phyloP scores from a whole-genome alignment of 2,797 vertebrate species.

The Anguilla pacifica region DNA sequence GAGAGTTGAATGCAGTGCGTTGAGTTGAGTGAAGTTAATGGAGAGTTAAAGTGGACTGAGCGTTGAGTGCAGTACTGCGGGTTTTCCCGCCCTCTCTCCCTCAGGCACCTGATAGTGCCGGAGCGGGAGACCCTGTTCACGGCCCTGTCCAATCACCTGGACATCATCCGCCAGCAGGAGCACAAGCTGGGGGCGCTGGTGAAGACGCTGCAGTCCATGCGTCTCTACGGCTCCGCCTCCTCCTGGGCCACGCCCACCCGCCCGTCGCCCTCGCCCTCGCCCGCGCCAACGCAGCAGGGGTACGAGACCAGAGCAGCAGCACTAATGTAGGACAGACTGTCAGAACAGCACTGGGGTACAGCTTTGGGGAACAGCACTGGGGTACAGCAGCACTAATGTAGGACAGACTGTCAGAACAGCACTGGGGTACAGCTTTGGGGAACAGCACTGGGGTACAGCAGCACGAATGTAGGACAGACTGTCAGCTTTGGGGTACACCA shows the following conservation, averaged over 20 bases:
- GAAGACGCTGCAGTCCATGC: constrained; percentile 82
- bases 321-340: background rate
- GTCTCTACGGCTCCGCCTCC: constrained; percentile 82
- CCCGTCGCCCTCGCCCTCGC: constrained; percentile 29
- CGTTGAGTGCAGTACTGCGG: background rate
- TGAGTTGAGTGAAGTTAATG: too few species aligned
- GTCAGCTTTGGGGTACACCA: background rate
- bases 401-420: background rate
- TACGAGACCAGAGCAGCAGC: constrained; percentile 36
- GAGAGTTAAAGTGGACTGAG: background rate
- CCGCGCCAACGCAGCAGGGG: constrained; percentile 60
- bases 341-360: background rate
- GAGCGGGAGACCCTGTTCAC: constrained; percentile 90
- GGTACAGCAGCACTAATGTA: background rate
- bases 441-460: background rate
- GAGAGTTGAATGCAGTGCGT: background rate
- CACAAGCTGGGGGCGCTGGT: constrained; percentile 82
- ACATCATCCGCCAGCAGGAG: constrained; percentile 94
- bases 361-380: too few species aligned
- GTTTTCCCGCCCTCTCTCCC: background rate
- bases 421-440: background rate
- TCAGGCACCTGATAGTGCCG: constrained; percentile 86
- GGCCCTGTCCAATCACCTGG: constrained; percentile 88
- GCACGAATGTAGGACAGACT: background rate
- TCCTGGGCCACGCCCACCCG: constrained; percentile 64